phyloP scores from a whole-genome alignment of 2,888 invertebrate species.

The Epinotia ramella region DNA sequence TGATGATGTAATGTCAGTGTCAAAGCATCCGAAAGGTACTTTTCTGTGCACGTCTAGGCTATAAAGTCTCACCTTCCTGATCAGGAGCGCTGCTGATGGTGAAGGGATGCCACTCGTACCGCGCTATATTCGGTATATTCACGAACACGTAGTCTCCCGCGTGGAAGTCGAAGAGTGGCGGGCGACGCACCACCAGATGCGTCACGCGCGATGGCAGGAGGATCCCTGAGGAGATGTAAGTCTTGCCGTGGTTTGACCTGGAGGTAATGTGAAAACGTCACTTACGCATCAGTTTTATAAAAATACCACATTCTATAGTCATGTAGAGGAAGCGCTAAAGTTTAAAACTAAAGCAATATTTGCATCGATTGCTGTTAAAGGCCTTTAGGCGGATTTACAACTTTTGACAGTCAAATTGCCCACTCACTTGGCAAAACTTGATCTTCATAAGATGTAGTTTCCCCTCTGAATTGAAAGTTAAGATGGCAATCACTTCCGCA shows the following conservation, averaged over 20 bases:
- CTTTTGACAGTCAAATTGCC: too few relatives aligned
- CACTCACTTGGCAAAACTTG: too few relatives aligned
- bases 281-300: neutral
- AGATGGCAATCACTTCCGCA: neutral
- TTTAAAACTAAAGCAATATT: neutral
- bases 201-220: slow-evolving; percentile 95
- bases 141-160: slow-evolving; percentile 98
- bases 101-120: slow-evolving; percentile 98
- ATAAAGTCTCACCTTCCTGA: slow-evolving; percentile 88
- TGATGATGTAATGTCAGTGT: neutral
- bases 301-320: neutral
- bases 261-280: neutral
- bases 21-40: too few relatives aligned
- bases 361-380: too few relatives aligned
- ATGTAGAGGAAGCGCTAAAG: neutral
- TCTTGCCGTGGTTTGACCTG: slow-evolving; percentile 92
- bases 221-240: slow-evolving; percentile 95
- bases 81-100: slow-evolving; percentile 98
- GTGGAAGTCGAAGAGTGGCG: slow-evolving; percentile 93
- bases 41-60: neutral
- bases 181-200: slow-evolving; percentile 95
- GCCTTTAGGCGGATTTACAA: too few relatives aligned
- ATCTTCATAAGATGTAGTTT: neutral
- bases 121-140: slow-evolving; percentile 95
- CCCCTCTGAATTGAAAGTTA: neutral